Evolutionary conservation across 2,113 vertebrate genomes (phyloP), one percentile per base, ranked within the genome.

Genomic region (Ciconia maguari): DNA sequence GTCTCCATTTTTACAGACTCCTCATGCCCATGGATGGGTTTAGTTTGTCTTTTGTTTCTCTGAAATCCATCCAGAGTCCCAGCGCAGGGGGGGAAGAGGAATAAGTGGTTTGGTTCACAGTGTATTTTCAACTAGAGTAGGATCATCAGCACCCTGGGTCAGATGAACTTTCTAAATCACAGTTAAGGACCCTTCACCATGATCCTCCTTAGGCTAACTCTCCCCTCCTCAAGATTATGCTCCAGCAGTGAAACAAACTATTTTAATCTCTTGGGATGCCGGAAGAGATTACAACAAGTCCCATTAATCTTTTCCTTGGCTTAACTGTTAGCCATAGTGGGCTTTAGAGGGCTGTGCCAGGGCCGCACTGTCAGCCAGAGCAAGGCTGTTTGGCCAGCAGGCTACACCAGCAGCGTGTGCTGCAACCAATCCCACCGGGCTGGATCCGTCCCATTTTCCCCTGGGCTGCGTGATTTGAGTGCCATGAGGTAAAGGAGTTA

Each of bases 231-330:
- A 42, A 94, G 91, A 93, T 94, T 83, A 89, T 44, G 29, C 62
- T 93, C 68, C 81, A 90, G 34, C 80, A 92, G 86, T 80, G 94
- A 96, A 96, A 96, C 87, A 95, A 96, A 92, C 91, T 68, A 49
- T 90, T 94, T 97, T 95, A 95, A 96, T 91, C 94, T 91, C 87
- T 81, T 76, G 86, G 83, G 88, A 76, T 93, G 78, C n/a, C 0
- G 0, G 48, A 75, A 84, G 81, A 96, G 90, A 96, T 96, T 96
- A 89, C 82, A 96, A 49, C 8, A 61, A 93, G 61, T 91, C 66
- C 69, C 46, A 25, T 65, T 96, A 89, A 95, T 93, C 72, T 94
- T 89, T 82, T 76, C 62, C 51, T 71, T 89, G 82, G 55, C 41
- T 96, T 93, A 91, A 81, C 79, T 16, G 16, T 70, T 80, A 96